These are phyloP conservation scores for Drosophila orosa DNA, from an alignment of 1,140 invertebrate genomes.

Conservation along the genomic window DNA sequence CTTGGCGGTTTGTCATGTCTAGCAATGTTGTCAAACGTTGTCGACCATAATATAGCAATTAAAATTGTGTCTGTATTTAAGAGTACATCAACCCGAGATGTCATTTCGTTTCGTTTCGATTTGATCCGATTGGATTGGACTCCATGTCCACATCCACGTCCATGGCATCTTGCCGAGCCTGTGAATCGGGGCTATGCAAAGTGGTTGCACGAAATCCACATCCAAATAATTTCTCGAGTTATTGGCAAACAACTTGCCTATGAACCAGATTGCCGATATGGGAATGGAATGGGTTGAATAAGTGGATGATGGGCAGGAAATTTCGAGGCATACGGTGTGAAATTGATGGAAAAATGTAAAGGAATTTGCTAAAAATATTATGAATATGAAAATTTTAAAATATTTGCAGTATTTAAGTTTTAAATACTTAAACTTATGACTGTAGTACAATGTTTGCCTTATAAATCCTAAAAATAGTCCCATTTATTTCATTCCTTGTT, in stretches of 20 bases:
- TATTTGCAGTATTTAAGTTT: too few species aligned
- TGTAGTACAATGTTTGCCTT: too few species aligned
- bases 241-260: constrained; percentile 46
- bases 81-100: constrained; percentile 69
- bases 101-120: constrained; percentile 27
- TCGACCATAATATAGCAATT: constrained; percentile 79
- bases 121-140: constrained; percentile 18
- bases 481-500: neutral
- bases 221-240: constrained; percentile 38
- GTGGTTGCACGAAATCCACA: constrained; percentile 36
- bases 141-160: neutral
- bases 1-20: constrained; percentile 42
- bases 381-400: too few species aligned
- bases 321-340: constrained; percentile 1
- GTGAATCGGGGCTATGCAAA: constrained; percentile 47
- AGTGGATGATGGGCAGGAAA: constrained; percentile 38
- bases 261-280: constrained; percentile 33
- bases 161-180: constrained; percentile 31
- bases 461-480: neutral
- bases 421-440: too few species aligned
- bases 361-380: neutral
- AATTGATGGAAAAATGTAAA: constrained; percentile 5
- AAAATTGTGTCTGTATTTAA: constrained; percentile 62
- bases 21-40: constrained; percentile 74
- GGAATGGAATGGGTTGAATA: constrained; percentile 20